These are phyloP conservation scores for Ophthalmolycus amberensis DNA, from an alignment of 2,113 vertebrate genomes.

Conservation along the genomic window DNA sequence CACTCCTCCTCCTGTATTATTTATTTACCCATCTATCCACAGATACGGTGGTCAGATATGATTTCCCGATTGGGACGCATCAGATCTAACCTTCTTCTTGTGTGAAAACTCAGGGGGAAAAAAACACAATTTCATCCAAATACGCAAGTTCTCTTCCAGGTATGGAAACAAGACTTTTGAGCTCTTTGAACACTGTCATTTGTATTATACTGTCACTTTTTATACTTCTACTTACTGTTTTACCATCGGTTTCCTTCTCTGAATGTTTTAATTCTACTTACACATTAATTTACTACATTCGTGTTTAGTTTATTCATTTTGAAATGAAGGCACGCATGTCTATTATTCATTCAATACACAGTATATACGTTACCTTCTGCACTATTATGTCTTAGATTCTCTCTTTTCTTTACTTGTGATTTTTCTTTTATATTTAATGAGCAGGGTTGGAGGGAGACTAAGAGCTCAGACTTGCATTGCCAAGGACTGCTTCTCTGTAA, in stretches of 20 bases:
- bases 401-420: neutral
- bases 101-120: neutral
- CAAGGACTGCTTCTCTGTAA: neutral
- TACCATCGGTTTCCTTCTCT: too few relatives aligned
- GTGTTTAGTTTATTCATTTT: too few relatives aligned
- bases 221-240: neutral
- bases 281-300: too few relatives aligned
- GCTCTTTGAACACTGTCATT: neutral
- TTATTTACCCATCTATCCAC: constrained; percentile 65
- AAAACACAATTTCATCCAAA: neutral
- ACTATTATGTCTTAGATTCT: neutral
- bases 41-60: constrained; percentile 2
- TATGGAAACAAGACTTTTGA: neutral
- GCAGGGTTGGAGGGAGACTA: neutral
- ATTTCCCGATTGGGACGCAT: neutral
- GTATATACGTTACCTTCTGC: neutral
- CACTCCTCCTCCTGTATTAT: constrained; percentile 66
- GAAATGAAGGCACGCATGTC: too few relatives aligned
- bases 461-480: neutral
- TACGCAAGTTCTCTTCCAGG: neutral
- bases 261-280: too few relatives aligned
- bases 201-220: neutral
- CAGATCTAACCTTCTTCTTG: neutral
- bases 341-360: neutral
- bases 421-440: neutral